A percentile compares a stretch with the other conserved stretches of the same genome.
phyloP scores from a whole-genome alignment of 2,113 vertebrate species.

The Seriola aureovittata region DNA sequence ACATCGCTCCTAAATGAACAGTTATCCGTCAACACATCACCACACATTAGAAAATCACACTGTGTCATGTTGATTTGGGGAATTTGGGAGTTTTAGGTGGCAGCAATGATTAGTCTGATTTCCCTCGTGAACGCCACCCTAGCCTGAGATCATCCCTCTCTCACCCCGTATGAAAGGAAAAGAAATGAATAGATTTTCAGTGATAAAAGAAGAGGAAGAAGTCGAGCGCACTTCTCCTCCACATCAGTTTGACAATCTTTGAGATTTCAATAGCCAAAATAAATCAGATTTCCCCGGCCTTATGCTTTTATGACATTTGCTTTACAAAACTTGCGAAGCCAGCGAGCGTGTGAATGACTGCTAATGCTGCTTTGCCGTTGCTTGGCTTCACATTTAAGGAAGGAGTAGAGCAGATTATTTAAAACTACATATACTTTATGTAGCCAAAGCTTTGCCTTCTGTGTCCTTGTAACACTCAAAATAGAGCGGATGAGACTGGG shows the following conservation, averaged over 20 bases:
- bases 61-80: constrained; percentile 66
- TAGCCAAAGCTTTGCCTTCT: constrained; percentile 29
- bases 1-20: constrained; percentile 72
- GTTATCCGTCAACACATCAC: constrained; percentile 74
- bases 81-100: constrained; percentile 66
- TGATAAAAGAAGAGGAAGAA: constrained; percentile 31
- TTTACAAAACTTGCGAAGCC: constrained; percentile 40
- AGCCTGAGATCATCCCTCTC: constrained; percentile 54
- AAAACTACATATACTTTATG: not conserved
- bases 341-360: constrained; percentile 4
- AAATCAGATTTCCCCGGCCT: constrained; percentile 26
- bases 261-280: constrained; percentile 13
- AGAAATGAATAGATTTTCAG: constrained; percentile 39
- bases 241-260: constrained; percentile 10
- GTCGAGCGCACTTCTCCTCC: constrained; percentile 20
- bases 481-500: constrained; percentile 18
- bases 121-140: constrained; percentile 55
- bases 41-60: constrained; percentile 72
- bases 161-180: constrained; percentile 26
- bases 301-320: constrained; percentile 54
- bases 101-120: constrained; percentile 76
- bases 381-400: constrained; percentile 36
- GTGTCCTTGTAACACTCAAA: constrained; percentile 29
- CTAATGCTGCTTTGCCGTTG: constrained; percentile 23
- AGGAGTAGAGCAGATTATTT: constrained; percentile 16